Percentiles rank a stretch among this genome's conserved stretches.
Evolutionary conservation across 2,113 vertebrate genomes (phyloP).

Genomic region (Lutjanus erythropterus): DNA sequence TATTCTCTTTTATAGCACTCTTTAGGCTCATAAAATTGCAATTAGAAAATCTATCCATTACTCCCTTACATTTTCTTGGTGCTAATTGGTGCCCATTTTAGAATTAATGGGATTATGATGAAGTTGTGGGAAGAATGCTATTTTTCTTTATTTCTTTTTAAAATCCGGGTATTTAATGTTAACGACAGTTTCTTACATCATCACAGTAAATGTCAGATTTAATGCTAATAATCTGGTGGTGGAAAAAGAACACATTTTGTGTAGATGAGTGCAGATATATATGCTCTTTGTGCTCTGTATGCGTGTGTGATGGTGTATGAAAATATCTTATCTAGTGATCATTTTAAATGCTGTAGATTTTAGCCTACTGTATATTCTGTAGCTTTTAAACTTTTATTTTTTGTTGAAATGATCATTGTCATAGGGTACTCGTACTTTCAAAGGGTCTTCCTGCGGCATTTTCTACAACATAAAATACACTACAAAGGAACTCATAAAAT

Average conservation of each 20-base stretch:
- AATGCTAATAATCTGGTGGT: slow-evolving; percentile 12
- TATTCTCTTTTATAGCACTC: slow-evolving; percentile 70
- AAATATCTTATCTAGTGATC: neutral
- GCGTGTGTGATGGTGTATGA: neutral
- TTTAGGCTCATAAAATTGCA: slow-evolving; percentile 67
- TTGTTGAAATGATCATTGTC: no score
- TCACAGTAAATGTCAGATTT: slow-evolving; percentile 50
- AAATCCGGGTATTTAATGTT: slow-evolving; percentile 49
- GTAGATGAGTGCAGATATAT: slow-evolving; percentile 18
- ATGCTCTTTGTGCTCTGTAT: slow-evolving; percentile 7
- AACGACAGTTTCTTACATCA: slow-evolving; percentile 35
- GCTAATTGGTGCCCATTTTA: slow-evolving; percentile 78
- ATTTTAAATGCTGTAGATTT: neutral
- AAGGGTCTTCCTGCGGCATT: neutral
- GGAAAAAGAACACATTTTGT: slow-evolving; percentile 14
- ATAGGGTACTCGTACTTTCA: neutral
- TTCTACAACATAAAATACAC: neutral
- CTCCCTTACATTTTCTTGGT: slow-evolving; percentile 55
- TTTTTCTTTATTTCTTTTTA: slow-evolving; percentile 54
- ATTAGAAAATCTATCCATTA: slow-evolving; percentile 75
- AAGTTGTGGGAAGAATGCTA: slow-evolving; percentile 59
- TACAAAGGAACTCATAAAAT: neutral
- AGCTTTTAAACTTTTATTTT: slow-evolving; percentile 9
- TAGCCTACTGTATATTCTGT: slow-evolving; percentile 4
- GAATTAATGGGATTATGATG: slow-evolving; percentile 72